Evolutionary conservation across 2,888 invertebrate genomes (phyloP).

Genomic region (Chironomus tentans): DNA sequence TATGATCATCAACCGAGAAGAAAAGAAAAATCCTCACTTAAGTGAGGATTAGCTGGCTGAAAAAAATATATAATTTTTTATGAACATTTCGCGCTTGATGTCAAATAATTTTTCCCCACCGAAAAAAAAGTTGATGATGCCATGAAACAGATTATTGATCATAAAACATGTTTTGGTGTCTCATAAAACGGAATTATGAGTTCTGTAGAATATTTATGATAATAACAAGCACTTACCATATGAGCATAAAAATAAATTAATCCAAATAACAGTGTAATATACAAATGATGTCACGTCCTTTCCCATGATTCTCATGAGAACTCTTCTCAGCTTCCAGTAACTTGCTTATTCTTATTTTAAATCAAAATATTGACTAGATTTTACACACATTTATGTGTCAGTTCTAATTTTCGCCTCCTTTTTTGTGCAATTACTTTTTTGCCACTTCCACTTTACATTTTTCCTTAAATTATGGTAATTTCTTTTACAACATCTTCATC

Average conservation of each 20-base stretch:
- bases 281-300: slow-evolving; percentile 19
- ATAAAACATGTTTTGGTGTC: neutral
- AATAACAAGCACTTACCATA: slow-evolving; percentile 20
- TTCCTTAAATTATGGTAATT: neutral
- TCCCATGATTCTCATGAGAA: slow-evolving; percentile 26
- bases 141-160: slow-evolving; percentile 18
- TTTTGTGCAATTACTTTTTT: neutral
- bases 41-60: neutral
- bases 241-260: slow-evolving; percentile 27
- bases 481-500: neutral
- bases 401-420: neutral
- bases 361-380: neutral
- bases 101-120: neutral
- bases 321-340: neutral
- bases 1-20: neutral
- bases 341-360: neutral
- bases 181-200: neutral
- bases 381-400: neutral
- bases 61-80: neutral
- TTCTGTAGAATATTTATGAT: neutral
- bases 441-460: neutral
- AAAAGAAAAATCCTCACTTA: neutral
- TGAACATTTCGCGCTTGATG: neutral
- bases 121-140: neutral
- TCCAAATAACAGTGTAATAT: slow-evolving; percentile 20